Evolutionary conservation across 2,113 vertebrate species (phyloP), one percentile per base, ranked within the genome.

Genomic region (Galemys pyrenaicus): DNA sequence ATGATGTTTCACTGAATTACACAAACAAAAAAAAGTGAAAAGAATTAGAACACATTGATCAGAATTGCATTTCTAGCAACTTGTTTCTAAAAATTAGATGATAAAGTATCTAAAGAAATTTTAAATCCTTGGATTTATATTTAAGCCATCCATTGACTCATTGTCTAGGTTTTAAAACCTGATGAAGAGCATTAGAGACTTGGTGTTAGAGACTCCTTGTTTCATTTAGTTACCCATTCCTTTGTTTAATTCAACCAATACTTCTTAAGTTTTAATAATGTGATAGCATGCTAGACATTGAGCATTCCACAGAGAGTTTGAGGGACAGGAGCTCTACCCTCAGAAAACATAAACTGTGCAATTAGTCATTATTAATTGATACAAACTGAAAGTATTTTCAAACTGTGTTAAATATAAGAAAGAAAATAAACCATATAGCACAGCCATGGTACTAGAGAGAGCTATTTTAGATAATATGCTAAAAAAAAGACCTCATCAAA

Each of bases 121-220:
- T 80, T 56, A 73, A 64, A 80, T 56, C 5, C 20, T 65, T 67
- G n/a, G 35, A 56, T 13, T 73, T n/a, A 37, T 24, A 54, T 24
- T 51, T 54, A 73, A 54, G 73, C 13, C 22, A 44, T 28, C 39
- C 0, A 39, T 10, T n/a, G 9, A 71, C 65, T 49, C 62, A 80
- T 73, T 91, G 16, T 90, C 41, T 26, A 46, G 37, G 9, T 79
- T 41, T 62, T 90, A 67, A 74, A 93, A 32, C 4, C 9, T 75
- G 5, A 74, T 44, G 17, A 51, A 73, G 56, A 74, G 17, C 12
- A 39, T 1, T n/a, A n/a, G 16, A 54, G 16, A 67, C 26, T 28
- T 30, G 22, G 7, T 37, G 22, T 15, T 82, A 46, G 13, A 78
- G 35, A 1, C 16, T 75, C 60, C 7, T 49, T 62, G 16, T 13